Evolutionary conservation across 1,140 invertebrate species (phyloP).

Genomic region (Magallana ariakensis): DNA sequence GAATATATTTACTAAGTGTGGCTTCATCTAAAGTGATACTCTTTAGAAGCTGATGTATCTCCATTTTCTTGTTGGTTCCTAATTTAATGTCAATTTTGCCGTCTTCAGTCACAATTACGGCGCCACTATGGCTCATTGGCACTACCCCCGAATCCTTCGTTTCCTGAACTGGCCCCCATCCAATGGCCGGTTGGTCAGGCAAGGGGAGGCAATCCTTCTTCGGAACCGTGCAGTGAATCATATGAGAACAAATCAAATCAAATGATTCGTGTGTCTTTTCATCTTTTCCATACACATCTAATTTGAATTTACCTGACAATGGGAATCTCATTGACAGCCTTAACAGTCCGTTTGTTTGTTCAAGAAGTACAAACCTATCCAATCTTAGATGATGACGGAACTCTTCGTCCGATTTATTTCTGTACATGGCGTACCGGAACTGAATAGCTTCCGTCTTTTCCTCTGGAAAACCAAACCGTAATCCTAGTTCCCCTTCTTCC

Average conservation of each 20-base stretch:
- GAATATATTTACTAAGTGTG: constrained; percentile 72
- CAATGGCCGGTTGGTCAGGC: constrained; percentile 73
- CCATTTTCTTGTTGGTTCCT: constrained; percentile 67
- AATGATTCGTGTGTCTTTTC: constrained; percentile 67
- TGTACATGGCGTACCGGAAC: constrained; percentile 40
- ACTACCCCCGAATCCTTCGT: constrained; percentile 70
- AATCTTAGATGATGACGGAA: constrained; percentile 55
- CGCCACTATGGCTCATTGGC: constrained; percentile 71
- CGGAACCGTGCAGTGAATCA: constrained; percentile 70
- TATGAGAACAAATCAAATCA: constrained; percentile 75
- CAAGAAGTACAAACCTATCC: constrained; percentile 75
- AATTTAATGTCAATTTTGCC: constrained; percentile 73
- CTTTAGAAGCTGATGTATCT: constrained; percentile 71
- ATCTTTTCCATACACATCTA: constrained; percentile 77
- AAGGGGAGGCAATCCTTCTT: constrained; percentile 71
- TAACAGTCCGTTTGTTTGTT: constrained; percentile 68
- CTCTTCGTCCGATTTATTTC: constrained; percentile 39
- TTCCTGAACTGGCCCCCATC: constrained; percentile 75
- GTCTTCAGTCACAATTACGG: constrained; percentile 70
- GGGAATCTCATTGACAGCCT: constrained; percentile 73
- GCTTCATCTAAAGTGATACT: constrained; percentile 72
- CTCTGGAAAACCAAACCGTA: constrained; percentile 3
- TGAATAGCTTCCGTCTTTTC: constrained; percentile 37
- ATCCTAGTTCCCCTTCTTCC: constrained; percentile 9
- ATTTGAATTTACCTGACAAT: constrained; percentile 72